These are phyloP conservation scores for Bellardia bayeri DNA, from an alignment of 2,888 invertebrate genomes.

Conservation along the genomic window DNA sequence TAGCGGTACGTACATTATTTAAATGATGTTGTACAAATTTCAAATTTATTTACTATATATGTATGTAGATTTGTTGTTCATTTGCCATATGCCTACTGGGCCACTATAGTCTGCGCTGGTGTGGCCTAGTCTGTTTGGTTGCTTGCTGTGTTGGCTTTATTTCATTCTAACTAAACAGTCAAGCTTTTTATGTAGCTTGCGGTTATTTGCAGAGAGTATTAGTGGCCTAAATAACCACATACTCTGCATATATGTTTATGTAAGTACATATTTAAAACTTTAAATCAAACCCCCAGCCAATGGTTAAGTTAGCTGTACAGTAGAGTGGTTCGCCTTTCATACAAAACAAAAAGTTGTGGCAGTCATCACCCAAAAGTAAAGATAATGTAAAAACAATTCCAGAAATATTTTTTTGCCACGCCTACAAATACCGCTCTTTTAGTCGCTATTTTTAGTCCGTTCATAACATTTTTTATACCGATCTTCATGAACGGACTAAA, in stretches of 20 bases:
- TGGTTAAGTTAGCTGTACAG: not conserved
- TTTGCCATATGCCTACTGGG: not conserved
- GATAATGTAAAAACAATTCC: too few species aligned
- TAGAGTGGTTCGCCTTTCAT: not conserved
- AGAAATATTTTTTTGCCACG: too few species aligned
- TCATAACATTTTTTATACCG: too few species aligned
- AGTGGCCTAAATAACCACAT: slow-evolving; percentile 55
- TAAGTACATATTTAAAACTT: not conserved
- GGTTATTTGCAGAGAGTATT: slow-evolving; percentile 63
- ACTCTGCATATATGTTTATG: not conserved
- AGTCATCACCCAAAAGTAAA: too few species aligned
- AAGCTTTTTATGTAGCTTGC: slow-evolving; percentile 53
- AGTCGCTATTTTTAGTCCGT: too few species aligned
- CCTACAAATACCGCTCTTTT: too few species aligned
- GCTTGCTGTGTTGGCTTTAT: slow-evolving; percentile 1
- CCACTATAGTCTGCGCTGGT: not conserved
- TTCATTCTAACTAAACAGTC: slow-evolving; percentile 46
- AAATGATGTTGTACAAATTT: slow-evolving; percentile 51
- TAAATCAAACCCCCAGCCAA: not conserved
- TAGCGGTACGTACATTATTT: slow-evolving; percentile 25
- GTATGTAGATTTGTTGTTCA: not conserved
- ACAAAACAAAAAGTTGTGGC: too few species aligned
- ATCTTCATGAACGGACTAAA: too few species aligned
- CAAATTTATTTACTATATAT: slow-evolving; percentile 24
- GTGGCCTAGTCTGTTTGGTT: not conserved